Base-by-base conservation (phyloP, 2,888 invertebrate species). In the Drosophila kambysellisi region DNA sequence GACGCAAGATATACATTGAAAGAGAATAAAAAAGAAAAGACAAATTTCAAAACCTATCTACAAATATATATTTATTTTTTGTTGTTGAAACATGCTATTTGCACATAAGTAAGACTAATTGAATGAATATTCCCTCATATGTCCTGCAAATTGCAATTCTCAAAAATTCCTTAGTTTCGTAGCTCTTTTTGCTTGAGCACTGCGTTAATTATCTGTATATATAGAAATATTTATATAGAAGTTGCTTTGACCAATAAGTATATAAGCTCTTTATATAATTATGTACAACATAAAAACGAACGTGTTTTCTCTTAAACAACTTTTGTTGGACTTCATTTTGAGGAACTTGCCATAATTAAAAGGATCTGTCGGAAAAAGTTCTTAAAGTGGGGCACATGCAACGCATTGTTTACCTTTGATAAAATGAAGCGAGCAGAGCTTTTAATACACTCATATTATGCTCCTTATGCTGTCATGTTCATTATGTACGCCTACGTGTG, bases 381-480 rank as follows among this genome's bases (percentile, higher is more conserved):
- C 4, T 12, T 25, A 35, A 37, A 35, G 17, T 20, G 35, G 53
- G 53, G 9, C 53, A 53, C 33, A 35, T 37, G 37, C 37, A 25
- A 8, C 54, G 29, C 17, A 37, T 54, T 39, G 29, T 30, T 30
- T n/a, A 30, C 30, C 29, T 30, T 56, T 56, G 39, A 30, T 30
- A 39, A 39, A 39, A 30, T 54, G 37, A 54, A 37, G 37, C 39
- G 39, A 30, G 39, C n/a, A 39, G n/a, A 56, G 39, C 29, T n/a
- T 7, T 25, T 39, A 12, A 37, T 17, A 29, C 53, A 25, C 53
- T 17, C 8, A 12, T n/a, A 39, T 56, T 33, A 17, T 33, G 46
- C 58, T 48, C 33, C 12, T 56, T 30, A n/a, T 56, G 30, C 33
- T 58, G 25, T 48, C 33, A 17, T 43, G n/a, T 58, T 33, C 11